These are phyloP conservation scores for Myotis vivesi DNA, from an alignment of 2,797 vertebrate species.

Conservation along the genomic window DNA sequence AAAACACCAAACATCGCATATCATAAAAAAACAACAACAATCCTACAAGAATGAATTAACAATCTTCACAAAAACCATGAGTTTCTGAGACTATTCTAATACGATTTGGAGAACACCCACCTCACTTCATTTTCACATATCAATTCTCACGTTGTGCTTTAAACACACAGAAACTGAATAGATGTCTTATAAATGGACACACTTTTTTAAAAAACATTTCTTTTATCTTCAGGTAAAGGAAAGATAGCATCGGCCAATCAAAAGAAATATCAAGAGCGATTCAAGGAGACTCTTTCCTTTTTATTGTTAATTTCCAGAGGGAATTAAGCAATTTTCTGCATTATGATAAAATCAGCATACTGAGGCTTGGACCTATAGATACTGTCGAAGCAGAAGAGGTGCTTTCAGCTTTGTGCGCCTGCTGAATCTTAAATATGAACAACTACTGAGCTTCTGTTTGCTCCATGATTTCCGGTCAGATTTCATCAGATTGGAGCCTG, in stretches of 20 bases:
- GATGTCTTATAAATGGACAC: slow-evolving; percentile 68
- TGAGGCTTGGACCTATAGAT: slow-evolving; percentile 90
- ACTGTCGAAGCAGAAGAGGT: slow-evolving; percentile 85
- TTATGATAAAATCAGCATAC: slow-evolving; percentile 95
- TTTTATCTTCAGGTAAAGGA: slow-evolving; percentile 81
- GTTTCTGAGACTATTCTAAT: neutral
- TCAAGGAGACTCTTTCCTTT: slow-evolving; percentile 91
- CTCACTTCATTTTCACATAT: slow-evolving; percentile 44
- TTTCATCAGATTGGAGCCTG: slow-evolving; percentile 76
- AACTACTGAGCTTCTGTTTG: slow-evolving; percentile 76
- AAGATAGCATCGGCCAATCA: slow-evolving; percentile 94
- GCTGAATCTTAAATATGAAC: slow-evolving; percentile 85
- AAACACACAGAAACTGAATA: slow-evolving; percentile 34
- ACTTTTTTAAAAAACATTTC: slow-evolving; percentile 54
- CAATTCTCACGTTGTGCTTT: neutral
- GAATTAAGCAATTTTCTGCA: slow-evolving; percentile 93
- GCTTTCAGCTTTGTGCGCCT: slow-evolving; percentile 76
- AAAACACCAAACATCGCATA: neutral
- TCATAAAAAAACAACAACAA: neutral
- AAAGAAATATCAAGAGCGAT: slow-evolving; percentile 87
- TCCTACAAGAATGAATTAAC: neutral
- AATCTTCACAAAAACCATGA: neutral
- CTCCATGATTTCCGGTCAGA: slow-evolving; percentile 77
- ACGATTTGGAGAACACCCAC: neutral
- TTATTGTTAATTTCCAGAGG: slow-evolving; percentile 89